Base-by-base conservation (phyloP, 1,140 invertebrate species). In the fruit fly (Drosophila melanogaster) region DNA sequence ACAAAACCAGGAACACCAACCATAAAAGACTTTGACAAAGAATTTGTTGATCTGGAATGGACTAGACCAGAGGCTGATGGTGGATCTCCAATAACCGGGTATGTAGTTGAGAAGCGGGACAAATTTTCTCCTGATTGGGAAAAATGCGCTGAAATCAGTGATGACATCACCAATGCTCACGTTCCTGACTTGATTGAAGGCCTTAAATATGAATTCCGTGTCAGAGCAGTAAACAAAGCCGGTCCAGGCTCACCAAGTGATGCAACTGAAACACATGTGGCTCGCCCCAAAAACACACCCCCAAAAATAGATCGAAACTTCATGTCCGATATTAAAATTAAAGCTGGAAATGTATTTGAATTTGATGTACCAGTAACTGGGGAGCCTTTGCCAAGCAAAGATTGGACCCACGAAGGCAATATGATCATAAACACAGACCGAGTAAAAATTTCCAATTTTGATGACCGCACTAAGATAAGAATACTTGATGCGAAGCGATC, bases 1-100 rank as follows among this genome's bases (percentile, higher is more conserved):
- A 95, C 95, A 54, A 96, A 97, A 89, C 97, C 97, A n/a, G 96
- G 97, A 24, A 96, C 95, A 6, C 98, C 98, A 3, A 95, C 96
- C 70, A 96, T 99, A 80, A 95, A 94, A 64, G 98, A 99, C 92
- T 99, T 97, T 92, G 98, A 99, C 86, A 95, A 94, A 69, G 96
- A 98, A 92, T 98, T 97, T 81, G 98, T 99, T n/a, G 96, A 98
- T 83, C 94, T 99, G n/a, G 95, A 97, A 93, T 99, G 98, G 98
- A 94, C 94, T 50, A 94, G 95, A 72, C 98, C 98, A 15, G 94
- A 95, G 47, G 94, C 94, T 44, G 97, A 99, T 93, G 97, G 97
- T 19, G 97, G 97, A 4, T 95, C 96, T 8, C 97, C 97, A 3
- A 97, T 99, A 76, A 97, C 96, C 15, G 97, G 97, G 8, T 99